A percentile compares a stretch with the other conserved stretches of the same genome.
Conservation (phyloP, 1,140 invertebrate species). For the Hormaphis cornu region DNA sequence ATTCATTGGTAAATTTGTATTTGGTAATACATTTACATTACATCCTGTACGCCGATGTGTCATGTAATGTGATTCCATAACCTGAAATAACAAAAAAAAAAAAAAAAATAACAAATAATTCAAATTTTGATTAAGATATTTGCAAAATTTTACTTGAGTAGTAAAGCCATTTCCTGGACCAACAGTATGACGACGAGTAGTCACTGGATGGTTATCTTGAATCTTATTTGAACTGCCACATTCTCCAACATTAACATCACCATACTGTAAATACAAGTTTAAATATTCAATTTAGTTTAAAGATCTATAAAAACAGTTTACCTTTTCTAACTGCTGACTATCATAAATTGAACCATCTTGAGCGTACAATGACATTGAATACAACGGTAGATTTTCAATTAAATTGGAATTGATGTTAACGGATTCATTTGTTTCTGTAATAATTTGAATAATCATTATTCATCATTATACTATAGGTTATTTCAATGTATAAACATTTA, state of each 20-base stretch:
- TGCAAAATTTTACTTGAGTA: slow-evolving; percentile 31
- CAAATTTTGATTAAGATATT: not conserved
- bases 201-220: slow-evolving; percentile 43
- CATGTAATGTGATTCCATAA: slow-evolving; percentile 46
- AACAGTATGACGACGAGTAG: slow-evolving; percentile 77
- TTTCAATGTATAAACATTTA: not conserved
- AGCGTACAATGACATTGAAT: slow-evolving; percentile 18
- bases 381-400: slow-evolving; percentile 22
- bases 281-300: not conserved
- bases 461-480: not conserved
- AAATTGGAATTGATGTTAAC: slow-evolving; percentile 17
- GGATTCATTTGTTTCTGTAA: not conserved
- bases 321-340: slow-evolving; percentile 26
- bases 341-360: slow-evolving; percentile 28
- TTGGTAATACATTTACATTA: slow-evolving; percentile 47
- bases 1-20: slow-evolving; percentile 61
- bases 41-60: slow-evolving; percentile 42
- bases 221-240: slow-evolving; percentile 32
- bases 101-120: not conserved
- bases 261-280: slow-evolving; percentile 29
- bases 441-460: not conserved
- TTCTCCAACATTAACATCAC: slow-evolving; percentile 31
- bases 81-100: slow-evolving; percentile 38
- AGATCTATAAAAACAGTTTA: not conserved
- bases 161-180: slow-evolving; percentile 65